A percentile compares a stretch with the other conserved stretches of the same genome.
Evolutionary conservation across 2,797 vertebrate species (phyloP).

Genomic region (Siniperca obscura): DNA sequence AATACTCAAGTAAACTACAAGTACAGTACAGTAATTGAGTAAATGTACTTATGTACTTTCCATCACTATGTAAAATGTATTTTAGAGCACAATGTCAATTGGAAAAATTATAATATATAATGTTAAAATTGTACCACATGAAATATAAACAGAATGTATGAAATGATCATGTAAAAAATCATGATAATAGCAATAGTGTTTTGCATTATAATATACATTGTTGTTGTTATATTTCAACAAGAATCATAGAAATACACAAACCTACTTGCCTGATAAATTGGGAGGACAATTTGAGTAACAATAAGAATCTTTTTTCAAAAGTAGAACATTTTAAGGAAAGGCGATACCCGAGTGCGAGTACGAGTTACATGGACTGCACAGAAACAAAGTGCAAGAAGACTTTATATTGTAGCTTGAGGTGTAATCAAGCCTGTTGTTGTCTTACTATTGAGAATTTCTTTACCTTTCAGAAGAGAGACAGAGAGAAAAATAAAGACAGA

Average conservation of each 20-base stretch:
- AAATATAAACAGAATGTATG: neutral
- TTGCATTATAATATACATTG: neutral
- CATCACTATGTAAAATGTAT: neutral
- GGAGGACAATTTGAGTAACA: neutral
- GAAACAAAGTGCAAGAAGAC: constrained; percentile 5
- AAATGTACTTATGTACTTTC: neutral
- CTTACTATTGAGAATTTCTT: constrained; percentile 12
- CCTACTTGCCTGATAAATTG: neutral
- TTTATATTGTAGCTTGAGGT: neutral
- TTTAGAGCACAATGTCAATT: neutral
- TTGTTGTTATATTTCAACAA: neutral
- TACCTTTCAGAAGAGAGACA: constrained; percentile 39
- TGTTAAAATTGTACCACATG: too few relatives aligned
- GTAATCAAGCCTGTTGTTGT: constrained; percentile 19
- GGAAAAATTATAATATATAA: neutral
- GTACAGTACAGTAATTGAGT: neutral
- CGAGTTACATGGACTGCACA: neutral
- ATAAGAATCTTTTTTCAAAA: neutral
- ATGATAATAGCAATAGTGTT: neutral
- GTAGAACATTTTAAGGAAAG: neutral
- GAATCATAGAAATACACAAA: neutral
- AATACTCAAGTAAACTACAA: neutral
- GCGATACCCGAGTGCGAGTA: neutral
- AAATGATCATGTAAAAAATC: neutral
- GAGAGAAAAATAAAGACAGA: constrained; percentile 40